These are phyloP conservation scores for Operophtera brumata DNA, from an alignment of 2,888 invertebrate genomes.

Conservation along the genomic window DNA sequence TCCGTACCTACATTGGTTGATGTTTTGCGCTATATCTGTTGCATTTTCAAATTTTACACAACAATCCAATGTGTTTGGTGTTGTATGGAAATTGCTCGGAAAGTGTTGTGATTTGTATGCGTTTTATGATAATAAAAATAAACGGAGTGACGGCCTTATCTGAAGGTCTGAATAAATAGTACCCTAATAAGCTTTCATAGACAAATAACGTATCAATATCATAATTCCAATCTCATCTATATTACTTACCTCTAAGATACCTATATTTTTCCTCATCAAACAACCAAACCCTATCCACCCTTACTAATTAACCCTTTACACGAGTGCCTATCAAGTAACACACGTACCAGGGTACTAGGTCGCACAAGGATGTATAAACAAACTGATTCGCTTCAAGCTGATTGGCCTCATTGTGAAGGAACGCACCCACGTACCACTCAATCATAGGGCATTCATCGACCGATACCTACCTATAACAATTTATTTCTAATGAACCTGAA, in stretches of 20 bases:
- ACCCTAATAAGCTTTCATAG: not conserved
- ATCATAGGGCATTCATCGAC: slow-evolving; percentile 59
- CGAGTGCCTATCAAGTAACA: slow-evolving; percentile 27
- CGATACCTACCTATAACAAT: slow-evolving; percentile 34
- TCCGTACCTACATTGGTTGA: slow-evolving; percentile 47
- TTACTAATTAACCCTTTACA: slow-evolving; percentile 29
- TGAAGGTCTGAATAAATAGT: not conserved
- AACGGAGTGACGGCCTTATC: not conserved
- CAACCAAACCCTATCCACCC: slow-evolving; percentile 8
- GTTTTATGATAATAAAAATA: not conserved
- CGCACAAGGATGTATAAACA: slow-evolving; percentile 41
- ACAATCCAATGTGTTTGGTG: slow-evolving; percentile 10
- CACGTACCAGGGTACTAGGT: slow-evolving; percentile 31
- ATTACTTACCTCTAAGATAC: not conserved
- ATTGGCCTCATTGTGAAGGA: slow-evolving; percentile 63
- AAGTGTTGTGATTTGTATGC: not conserved
- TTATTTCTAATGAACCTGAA: not conserved
- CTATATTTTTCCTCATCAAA: slow-evolving; percentile 14
- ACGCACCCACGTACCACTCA: slow-evolving; percentile 48
- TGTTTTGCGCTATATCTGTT: slow-evolving; percentile 50
- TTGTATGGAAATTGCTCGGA: slow-evolving; percentile 1
- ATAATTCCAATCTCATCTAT: slow-evolving; percentile 6
- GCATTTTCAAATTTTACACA: slow-evolving; percentile 22
- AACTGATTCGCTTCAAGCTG: slow-evolving; percentile 50
- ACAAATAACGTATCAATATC: not conserved